Evolutionary conservation across 1,140 invertebrate species (phyloP).

Genomic region (Diabrotica virgifera): DNA sequence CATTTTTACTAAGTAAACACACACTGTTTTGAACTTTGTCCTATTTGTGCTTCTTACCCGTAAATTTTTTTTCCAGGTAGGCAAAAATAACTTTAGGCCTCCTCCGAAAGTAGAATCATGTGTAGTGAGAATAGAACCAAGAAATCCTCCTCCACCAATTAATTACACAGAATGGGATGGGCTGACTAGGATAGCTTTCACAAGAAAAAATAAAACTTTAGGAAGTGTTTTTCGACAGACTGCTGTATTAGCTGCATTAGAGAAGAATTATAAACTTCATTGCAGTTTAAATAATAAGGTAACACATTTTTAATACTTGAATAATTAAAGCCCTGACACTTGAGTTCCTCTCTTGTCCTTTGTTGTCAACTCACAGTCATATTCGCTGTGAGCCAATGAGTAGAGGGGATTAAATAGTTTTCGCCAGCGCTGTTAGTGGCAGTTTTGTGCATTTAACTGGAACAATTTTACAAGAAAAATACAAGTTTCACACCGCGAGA

Average conservation of each 20-base stretch:
- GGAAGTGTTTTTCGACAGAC: slow-evolving; percentile 73
- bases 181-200: slow-evolving; percentile 89
- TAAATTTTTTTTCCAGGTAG: slow-evolving; percentile 54
- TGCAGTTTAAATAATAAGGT: slow-evolving; percentile 86
- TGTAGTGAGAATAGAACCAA: slow-evolving; percentile 96
- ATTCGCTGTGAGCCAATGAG: no score
- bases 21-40: slow-evolving; percentile 2
- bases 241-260: slow-evolving; percentile 76
- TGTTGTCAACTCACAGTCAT: no score
- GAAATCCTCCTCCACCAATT: slow-evolving; percentile 93
- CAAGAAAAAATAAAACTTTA: slow-evolving; percentile 90
- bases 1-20: not conserved
- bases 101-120: slow-evolving; percentile 98
- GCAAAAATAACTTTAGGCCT: slow-evolving; percentile 97
- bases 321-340: no score
- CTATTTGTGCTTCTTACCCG: slow-evolving; percentile 41
- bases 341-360: no score
- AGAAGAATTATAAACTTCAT: slow-evolving; percentile 90
- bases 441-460: no score
- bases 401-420: no score
- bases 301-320: slow-evolving; percentile 32
- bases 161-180: slow-evolving; percentile 99
- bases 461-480: no score
- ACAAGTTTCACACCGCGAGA: no score
- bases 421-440: no score